Conservation (phyloP, 2,888 invertebrate genomes). For the Ceramica pisi region DNA sequence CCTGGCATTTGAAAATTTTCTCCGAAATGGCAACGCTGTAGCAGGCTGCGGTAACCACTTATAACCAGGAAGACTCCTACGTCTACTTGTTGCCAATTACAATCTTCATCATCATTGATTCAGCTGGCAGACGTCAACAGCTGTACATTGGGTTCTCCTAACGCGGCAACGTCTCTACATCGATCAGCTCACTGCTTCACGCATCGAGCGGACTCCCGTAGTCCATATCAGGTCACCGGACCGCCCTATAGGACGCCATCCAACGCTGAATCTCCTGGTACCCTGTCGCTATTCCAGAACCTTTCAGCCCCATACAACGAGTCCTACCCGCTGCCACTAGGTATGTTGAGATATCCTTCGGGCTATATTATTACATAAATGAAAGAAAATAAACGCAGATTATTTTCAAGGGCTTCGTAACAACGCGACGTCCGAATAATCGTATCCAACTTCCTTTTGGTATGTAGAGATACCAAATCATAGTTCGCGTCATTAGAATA, state of each 20-base stretch:
- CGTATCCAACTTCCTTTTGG: conserved; percentile 1
- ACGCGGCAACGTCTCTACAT: too few species aligned
- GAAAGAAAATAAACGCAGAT: not conserved
- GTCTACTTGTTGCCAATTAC: not conserved
- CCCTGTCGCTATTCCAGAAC: not conserved
- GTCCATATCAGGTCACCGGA: too few species aligned
- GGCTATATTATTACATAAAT: not conserved
- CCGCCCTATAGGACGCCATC: too few species aligned
- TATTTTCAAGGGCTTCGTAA: not conserved
- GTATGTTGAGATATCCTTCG: not conserved
- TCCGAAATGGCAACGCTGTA: too few species aligned
- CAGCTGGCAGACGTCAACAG: not conserved
- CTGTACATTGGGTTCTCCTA: too few species aligned
- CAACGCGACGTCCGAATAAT: not conserved
- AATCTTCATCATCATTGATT: not conserved
- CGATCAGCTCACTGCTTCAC: too few species aligned
- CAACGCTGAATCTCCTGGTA: not conserved
- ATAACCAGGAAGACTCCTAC: not conserved
- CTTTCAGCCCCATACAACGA: not conserved
- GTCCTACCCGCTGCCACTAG: too few species aligned
- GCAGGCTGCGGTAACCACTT: not conserved
- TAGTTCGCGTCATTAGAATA: not conserved
- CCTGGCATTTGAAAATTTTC: too few species aligned
- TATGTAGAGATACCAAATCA: not conserved
- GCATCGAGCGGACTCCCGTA: too few species aligned